These are phyloP conservation scores for Gadopsis bispinosus DNA, from an alignment of 2,797 vertebrate species.

Conservation along the genomic window DNA sequence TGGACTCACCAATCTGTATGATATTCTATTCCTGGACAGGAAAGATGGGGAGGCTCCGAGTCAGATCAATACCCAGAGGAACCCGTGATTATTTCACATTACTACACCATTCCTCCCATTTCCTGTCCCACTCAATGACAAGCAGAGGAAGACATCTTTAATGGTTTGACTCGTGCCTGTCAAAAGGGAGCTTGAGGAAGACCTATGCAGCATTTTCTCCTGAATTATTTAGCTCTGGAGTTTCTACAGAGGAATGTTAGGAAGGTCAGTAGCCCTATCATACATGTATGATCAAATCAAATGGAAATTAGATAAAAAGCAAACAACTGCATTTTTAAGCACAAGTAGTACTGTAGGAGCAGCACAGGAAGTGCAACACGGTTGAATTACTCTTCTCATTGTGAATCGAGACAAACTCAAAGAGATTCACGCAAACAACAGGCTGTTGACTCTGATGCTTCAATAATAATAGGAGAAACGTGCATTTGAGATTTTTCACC, in stretches of 20 bases:
- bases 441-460: conserved; percentile 23
- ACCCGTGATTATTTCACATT: conserved; percentile 56
- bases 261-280: neutral
- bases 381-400: conserved; percentile 6
- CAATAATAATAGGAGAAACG: conserved; percentile 39
- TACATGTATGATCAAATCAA: neutral
- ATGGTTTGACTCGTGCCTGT: conserved; percentile 48
- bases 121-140: conserved; percentile 57
- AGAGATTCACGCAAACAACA: conserved; percentile 40
- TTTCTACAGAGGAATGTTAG: neutral
- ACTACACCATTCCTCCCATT: conserved; percentile 55
- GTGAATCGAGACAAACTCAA: conserved; percentile 9
- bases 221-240: conserved; percentile 24
- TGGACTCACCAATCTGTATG: conserved; percentile 30
- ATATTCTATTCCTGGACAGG: conserved; percentile 63
- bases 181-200: conserved; percentile 30
- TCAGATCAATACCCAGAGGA: conserved; percentile 69
- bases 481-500: neutral
- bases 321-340: neutral
- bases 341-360: neutral
- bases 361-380: neutral
- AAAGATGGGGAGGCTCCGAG: conserved; percentile 45
- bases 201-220: conserved; percentile 36
- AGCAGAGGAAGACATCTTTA: conserved; percentile 54
- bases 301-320: neutral